Evolutionary conservation across 2,888 invertebrate species (phyloP).

Genomic region (Pecten maximus): DNA sequence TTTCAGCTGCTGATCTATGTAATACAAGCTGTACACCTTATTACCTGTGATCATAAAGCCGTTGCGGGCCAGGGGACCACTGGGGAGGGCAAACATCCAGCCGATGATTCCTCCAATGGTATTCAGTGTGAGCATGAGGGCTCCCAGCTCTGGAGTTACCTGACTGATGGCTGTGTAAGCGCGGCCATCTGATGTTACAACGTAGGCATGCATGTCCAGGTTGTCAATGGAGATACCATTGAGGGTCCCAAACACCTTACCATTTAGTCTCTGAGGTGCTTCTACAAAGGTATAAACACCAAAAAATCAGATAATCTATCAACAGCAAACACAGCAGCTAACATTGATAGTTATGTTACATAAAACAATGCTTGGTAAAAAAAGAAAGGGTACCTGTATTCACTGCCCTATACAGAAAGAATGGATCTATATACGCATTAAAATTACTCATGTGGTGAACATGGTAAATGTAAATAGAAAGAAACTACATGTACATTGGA

Average conservation of each 20-base stretch:
- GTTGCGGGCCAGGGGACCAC: slow-evolving; percentile 89
- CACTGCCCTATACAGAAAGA: no score
- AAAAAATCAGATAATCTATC: no score
- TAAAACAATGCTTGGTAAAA: no score
- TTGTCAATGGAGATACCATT: slow-evolving; percentile 90
- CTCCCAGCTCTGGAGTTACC: slow-evolving; percentile 89
- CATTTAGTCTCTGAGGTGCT: slow-evolving; percentile 92
- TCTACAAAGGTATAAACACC: slow-evolving; percentile 86
- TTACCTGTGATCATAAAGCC: slow-evolving; percentile 89
- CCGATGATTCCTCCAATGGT: slow-evolving; percentile 93
- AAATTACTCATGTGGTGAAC: not conserved
- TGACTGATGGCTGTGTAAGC: slow-evolving; percentile 93
- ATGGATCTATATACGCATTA: not conserved
- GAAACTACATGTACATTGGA: not conserved
- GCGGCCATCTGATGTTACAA: slow-evolving; percentile 87
- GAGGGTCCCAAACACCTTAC: slow-evolving; percentile 92
- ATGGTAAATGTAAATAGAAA: no score
- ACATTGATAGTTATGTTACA: no score
- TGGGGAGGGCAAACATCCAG: slow-evolving; percentile 95
- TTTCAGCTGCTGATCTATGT: not conserved
- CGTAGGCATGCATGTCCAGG: slow-evolving; percentile 94
- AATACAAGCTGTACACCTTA: not conserved
- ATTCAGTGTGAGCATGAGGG: slow-evolving; percentile 91
- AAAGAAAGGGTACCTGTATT: no score
- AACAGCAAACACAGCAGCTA: no score